Evolutionary conservation across 1,140 invertebrate species (phyloP), one percentile per base, ranked within the genome.

Genomic region (Diorhabda carinulata): DNA sequence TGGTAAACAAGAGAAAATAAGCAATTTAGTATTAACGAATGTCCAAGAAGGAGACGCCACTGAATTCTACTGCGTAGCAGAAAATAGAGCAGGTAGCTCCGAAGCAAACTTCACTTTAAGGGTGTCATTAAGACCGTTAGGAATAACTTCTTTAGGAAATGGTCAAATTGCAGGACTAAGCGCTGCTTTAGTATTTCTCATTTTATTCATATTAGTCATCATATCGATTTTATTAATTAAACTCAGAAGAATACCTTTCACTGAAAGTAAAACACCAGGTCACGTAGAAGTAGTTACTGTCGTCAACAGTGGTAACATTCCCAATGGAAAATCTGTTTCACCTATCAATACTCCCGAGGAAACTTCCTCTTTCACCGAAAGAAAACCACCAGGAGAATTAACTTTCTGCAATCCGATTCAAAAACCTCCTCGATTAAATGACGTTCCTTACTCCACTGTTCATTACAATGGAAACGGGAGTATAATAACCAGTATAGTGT

Each of bases 71-170:
- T 98, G 96, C 80, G 88, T 94, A 0, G 94, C 94, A 9, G 92
- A 95, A 77, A 98, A 98, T 81, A 87, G 90, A 65, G 95, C 93
- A 6, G 97, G 96, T 2, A 92, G 89, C 77, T 92, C 93, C n/a
- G 92, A 95, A 82, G 91, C 92, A 2, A 96, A 96, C 79, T 95
- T 95, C 76, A 96, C 94, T 5, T 83, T 96, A 7, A 89, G 92
- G 76, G 91, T 96, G 45, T 89, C 89, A 43, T 85, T 92, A 76
- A 84, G 89, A 57, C 86, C 91, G 6, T 89, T 89, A 4, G 92
- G 91, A 42, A 91, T 92, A 83, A 90, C 91, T 0, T 90, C 90
- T 0, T 81, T 96, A 9, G 92, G 91, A 5, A 91, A 90, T 64
- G 90, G 92, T 2, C 92, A 95, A 78, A 94, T 95, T 69, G 91